phyloP scores from a whole-genome alignment of 2,113 vertebrate species.

The Pithys albifrons region DNA sequence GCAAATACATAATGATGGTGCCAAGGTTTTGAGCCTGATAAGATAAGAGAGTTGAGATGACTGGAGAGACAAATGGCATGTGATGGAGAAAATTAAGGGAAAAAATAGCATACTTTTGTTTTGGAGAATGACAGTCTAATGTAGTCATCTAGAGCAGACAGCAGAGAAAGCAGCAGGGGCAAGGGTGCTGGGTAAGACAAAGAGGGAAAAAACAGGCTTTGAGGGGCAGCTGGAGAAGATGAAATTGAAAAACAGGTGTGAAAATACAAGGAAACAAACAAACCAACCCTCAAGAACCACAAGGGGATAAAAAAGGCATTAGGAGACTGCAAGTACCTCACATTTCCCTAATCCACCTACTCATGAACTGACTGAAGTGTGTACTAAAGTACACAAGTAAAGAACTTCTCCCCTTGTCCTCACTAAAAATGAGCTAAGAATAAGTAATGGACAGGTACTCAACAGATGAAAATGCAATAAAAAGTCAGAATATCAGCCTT shows the following conservation, averaged over 20 bases:
- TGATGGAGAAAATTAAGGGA: background rate
- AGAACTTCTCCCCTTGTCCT: background rate
- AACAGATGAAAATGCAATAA: slow-evolving; percentile 52
- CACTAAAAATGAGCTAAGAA: background rate
- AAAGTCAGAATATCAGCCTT: slow-evolving; percentile 53
- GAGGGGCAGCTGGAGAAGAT: background rate
- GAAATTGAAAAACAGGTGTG: background rate
- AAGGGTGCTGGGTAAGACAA: background rate
- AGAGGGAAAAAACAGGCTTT: background rate
- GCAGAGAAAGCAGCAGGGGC: background rate
- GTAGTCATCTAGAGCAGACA: background rate
- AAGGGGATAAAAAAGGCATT: background rate
- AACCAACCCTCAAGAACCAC: background rate
- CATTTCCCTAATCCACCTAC: background rate
- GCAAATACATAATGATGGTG: background rate
- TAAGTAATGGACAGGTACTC: slow-evolving; percentile 3
- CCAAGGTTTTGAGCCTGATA: background rate
- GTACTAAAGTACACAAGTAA: background rate
- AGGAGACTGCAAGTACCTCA: background rate
- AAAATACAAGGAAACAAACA: background rate
- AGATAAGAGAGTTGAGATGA: background rate
- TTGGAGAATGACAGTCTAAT: background rate
- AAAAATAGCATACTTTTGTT: background rate
- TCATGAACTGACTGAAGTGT: background rate
- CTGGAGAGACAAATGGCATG: background rate